phyloP scores from a whole-genome alignment of 2,888 invertebrate species.

The Dasysyrphus tricinctus region DNA sequence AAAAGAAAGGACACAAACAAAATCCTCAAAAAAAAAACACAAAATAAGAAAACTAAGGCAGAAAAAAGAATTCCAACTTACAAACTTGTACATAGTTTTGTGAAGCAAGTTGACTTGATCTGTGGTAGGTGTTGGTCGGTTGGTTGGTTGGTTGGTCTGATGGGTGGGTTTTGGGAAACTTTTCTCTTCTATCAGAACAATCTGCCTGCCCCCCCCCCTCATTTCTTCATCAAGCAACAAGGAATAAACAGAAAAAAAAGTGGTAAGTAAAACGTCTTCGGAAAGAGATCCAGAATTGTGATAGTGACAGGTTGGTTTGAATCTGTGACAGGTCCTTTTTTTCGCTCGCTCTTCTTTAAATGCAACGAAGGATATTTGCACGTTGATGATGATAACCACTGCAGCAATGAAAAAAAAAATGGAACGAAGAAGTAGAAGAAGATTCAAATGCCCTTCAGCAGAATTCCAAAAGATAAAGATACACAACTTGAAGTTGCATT shows the following conservation, averaged over 20 bases:
- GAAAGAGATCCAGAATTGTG: slow-evolving; percentile 61
- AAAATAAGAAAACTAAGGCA: background rate
- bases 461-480: background rate
- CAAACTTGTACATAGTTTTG: slow-evolving; percentile 66
- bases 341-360: background rate
- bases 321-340: slow-evolving; percentile 59
- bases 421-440: background rate
- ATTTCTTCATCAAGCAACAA: slow-evolving; percentile 24
- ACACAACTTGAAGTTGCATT: slow-evolving; percentile 57
- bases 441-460: slow-evolving; percentile 47
- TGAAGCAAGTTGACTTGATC: slow-evolving; percentile 66
- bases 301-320: slow-evolving; percentile 73
- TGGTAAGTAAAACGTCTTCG: slow-evolving; percentile 53
- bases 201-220: background rate
- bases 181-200: background rate
- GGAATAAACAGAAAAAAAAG: slow-evolving; percentile 29
- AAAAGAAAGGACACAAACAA: slow-evolving; percentile 1
- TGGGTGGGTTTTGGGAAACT: slow-evolving; percentile 23
- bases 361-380: slow-evolving; percentile 45
- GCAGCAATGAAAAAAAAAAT: slow-evolving; percentile 23
- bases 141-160: background rate
- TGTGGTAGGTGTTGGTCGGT: slow-evolving; percentile 66
- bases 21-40: slow-evolving; percentile 4
- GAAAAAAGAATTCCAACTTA: slow-evolving; percentile 50
- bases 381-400: slow-evolving; percentile 40